These are phyloP conservation scores for Triplophysa rosa DNA, from an alignment of 2,113 vertebrate genomes.

Conservation along the genomic window DNA sequence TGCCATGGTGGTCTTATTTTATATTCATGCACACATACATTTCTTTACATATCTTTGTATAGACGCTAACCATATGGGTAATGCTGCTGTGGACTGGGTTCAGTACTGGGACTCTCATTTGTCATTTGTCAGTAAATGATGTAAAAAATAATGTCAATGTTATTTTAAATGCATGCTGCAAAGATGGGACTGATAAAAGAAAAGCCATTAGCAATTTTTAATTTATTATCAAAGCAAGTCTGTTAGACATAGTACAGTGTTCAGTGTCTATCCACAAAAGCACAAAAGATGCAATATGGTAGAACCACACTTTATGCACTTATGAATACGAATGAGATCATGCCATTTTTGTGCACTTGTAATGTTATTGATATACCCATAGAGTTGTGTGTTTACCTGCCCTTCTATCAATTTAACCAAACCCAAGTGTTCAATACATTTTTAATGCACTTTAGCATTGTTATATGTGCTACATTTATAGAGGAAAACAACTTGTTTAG, in stretches of 20 bases:
- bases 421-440: not conserved
- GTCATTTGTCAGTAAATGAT: not conserved
- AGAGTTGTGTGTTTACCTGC: not conserved
- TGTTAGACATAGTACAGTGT: no score
- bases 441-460: not conserved
- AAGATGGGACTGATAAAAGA: no score
- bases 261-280: no score
- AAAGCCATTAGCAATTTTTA: no score
- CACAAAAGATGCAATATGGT: not conserved
- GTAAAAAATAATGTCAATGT: not conserved
- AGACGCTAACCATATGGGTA: not conserved
- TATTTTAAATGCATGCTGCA: no score
- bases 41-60: no score
- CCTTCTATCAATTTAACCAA: not conserved
- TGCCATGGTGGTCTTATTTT: no score
- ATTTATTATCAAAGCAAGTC: no score
- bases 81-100: no score
- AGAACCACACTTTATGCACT: not conserved
- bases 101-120: no score
- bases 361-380: not conserved
- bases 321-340: not conserved
- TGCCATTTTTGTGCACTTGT: not conserved
- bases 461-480: not conserved
- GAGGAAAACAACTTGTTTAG: not conserved
- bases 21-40: no score